Conservation (phyloP, 2,113 vertebrate genomes). For the Pheucticus melanocephalus region DNA sequence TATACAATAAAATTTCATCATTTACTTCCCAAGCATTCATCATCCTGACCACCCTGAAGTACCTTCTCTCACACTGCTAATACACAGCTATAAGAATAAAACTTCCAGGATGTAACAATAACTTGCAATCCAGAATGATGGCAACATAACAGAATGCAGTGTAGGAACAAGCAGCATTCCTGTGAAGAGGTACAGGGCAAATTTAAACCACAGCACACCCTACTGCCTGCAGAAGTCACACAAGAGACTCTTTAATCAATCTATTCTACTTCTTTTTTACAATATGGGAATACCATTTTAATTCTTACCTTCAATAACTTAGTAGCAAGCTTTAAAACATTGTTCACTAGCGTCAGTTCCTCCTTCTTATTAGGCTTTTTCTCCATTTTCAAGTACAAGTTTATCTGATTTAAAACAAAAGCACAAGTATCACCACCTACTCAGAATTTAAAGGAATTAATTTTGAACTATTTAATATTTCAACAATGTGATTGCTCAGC, state of each 20-base stretch:
- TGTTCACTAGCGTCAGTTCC: conserved; percentile 96
- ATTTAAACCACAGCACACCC: background rate
- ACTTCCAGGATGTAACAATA: background rate
- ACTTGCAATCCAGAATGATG: background rate
- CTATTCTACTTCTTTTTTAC: background rate
- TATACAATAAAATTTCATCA: background rate
- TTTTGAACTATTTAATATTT: background rate
- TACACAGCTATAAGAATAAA: background rate
- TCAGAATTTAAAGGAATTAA: background rate
- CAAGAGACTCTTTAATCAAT: background rate
- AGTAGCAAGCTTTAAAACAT: conserved; percentile 96
- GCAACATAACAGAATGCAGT: background rate
- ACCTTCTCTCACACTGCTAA: background rate
- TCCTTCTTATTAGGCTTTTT: conserved; percentile 99
- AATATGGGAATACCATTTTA: background rate
- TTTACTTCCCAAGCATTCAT: background rate
- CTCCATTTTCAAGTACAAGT: conserved; percentile 99
- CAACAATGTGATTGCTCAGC: background rate
- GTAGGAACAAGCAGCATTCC: background rate
- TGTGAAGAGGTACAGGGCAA: background rate
- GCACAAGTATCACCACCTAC: background rate
- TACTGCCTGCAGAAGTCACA: background rate
- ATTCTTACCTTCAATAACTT: conserved; percentile 92
- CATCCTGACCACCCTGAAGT: background rate
- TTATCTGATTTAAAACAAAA: conserved; percentile 83